Conservation (phyloP, 2,797 vertebrate genomes). For the Tokudaia tokunoshimensis region DNA sequence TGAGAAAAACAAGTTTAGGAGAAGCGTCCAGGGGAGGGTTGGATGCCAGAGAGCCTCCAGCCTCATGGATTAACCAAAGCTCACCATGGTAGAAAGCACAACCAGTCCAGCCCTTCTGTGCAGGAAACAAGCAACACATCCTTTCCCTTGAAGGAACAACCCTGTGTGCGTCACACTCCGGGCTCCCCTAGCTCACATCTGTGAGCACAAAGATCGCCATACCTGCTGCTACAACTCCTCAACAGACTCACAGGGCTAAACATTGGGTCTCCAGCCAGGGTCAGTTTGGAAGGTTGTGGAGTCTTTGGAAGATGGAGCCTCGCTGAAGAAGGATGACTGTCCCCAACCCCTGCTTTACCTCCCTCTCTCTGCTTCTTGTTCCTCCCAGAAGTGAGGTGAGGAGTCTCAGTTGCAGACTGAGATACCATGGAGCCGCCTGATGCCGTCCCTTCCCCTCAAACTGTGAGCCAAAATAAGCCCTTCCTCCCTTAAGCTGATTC, state of each 20-base stretch:
- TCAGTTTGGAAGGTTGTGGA: neutral
- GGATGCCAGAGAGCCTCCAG: neutral
- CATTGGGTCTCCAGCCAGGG: neutral
- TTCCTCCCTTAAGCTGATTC: neutral
- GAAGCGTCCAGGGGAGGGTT: neutral
- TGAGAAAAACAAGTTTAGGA: neutral
- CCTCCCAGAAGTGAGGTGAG: neutral
- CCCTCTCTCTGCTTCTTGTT: neutral
- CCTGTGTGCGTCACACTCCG: too few relatives aligned
- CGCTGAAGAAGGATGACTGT: neutral
- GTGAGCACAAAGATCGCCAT: neutral
- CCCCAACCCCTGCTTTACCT: neutral
- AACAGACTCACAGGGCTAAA: neutral
- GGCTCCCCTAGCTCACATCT: neutral
- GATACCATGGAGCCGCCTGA: too few relatives aligned
- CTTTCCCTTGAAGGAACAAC: neutral
- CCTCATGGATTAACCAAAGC: neutral
- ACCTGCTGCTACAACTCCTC: neutral
- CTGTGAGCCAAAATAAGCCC: neutral
- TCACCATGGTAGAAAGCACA: neutral
- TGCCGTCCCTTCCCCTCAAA: neutral
- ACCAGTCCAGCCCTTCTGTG: neutral
- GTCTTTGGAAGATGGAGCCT: neutral
- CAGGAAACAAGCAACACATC: neutral
- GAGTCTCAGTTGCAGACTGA: neutral